A percentile compares a stretch with the other conserved stretches of the same genome.
Evolutionary conservation across 2,888 invertebrate genomes (phyloP).

Genomic region (Spisula solida): DNA sequence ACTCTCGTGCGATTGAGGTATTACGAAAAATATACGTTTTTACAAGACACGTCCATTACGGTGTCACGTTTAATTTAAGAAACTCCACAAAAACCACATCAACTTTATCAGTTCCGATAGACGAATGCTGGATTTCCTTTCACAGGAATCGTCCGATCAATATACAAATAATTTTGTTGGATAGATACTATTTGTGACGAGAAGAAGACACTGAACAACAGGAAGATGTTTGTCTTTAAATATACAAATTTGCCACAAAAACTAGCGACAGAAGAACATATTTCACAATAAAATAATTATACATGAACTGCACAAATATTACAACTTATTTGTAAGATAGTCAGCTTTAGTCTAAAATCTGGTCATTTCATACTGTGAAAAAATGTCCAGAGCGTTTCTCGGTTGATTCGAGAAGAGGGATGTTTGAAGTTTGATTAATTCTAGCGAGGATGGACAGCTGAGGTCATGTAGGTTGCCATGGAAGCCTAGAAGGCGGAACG

Average conservation of each 20-base stretch:
- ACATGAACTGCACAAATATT: no score
- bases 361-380: no score
- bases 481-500: no score
- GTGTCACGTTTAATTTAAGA: not conserved
- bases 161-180: not conserved
- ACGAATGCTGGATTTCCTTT: not conserved
- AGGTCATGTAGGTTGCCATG: no score
- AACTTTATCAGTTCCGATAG: not conserved
- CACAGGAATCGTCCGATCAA: not conserved
- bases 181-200: not conserved
- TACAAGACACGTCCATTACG: slow-evolving; percentile 11
- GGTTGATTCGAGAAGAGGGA: no score
- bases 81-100: not conserved
- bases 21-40: not conserved
- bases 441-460: no score
- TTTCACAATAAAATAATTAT: not conserved
- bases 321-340: no score
- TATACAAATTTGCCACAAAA: not conserved
- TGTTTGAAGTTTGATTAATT: no score
- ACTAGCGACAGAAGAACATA: not conserved
- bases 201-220: not conserved
- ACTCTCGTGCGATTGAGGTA: no score
- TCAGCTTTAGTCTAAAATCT: no score
- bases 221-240: not conserved
- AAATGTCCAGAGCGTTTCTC: no score